phyloP scores from a whole-genome alignment of 1,140 invertebrate species.

The Dendrolimus kikuchii region DNA sequence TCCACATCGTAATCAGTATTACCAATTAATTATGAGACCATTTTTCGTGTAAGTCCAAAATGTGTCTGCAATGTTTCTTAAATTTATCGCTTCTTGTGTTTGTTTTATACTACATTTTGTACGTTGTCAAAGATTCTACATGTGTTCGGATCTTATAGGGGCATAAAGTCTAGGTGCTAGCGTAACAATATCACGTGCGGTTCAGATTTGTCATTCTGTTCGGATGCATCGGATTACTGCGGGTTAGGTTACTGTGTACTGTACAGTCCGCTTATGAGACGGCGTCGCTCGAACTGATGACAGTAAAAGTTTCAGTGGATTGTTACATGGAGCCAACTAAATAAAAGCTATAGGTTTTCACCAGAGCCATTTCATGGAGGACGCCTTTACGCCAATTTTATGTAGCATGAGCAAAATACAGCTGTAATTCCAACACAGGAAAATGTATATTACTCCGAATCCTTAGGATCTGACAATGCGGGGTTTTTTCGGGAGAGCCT shows the following conservation, averaged over 20 bases:
- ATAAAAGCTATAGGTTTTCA: conserved; percentile 42
- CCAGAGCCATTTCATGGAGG: conserved; percentile 32
- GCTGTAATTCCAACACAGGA: conserved; percentile 57
- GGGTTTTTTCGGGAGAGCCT: conserved; percentile 55
- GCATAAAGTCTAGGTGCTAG: conserved; percentile 1
- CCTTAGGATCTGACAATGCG: conserved; percentile 60
- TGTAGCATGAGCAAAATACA: conserved; percentile 57
- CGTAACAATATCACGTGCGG: not conserved
- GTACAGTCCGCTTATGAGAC: conserved; percentile 35
- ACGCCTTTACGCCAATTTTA: conserved; percentile 59
- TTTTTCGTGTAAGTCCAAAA: too few species aligned
- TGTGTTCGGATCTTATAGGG: conserved; percentile 5
- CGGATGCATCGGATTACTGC: conserved; percentile 26
- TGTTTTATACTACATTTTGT: too few species aligned
- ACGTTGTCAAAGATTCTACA: not conserved
- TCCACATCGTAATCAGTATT: too few species aligned
- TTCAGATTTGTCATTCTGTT: conserved; percentile 31
- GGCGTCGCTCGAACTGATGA: conserved; percentile 28
- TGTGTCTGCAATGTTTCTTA: too few species aligned
- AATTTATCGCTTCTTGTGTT: too few species aligned
- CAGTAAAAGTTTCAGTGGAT: conserved; percentile 56
- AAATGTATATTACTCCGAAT: conserved; percentile 63
- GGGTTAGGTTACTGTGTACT: conserved; percentile 30
- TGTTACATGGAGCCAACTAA: conserved; percentile 50
- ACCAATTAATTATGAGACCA: too few species aligned